A percentile compares a stretch with the other conserved stretches of the same genome.
These are phyloP conservation scores for Lytechinus variegatus DNA, from an alignment of 35 echinoderm and acorn worm species.

Conservation along the genomic window DNA sequence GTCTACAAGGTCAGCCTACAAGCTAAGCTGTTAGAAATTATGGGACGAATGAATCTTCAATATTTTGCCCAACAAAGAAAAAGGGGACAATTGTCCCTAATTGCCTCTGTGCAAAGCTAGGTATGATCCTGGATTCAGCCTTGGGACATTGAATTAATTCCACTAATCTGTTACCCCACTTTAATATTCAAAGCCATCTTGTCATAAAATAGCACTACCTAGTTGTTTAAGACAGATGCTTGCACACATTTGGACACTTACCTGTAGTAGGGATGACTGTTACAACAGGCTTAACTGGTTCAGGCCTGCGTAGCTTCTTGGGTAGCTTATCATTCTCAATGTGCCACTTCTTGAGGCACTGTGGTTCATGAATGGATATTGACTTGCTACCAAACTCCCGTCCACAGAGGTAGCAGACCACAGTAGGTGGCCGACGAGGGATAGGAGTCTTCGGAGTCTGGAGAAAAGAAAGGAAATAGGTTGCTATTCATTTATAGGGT, in stretches of 20 bases:
- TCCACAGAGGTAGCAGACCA: slow-evolving; percentile 93
- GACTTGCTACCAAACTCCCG: slow-evolving; percentile 97
- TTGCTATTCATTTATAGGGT: background rate
- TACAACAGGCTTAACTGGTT: slow-evolving; percentile 82
- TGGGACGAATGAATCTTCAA: no score
- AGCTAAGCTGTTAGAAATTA: no score
- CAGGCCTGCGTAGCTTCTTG: slow-evolving; percentile 64
- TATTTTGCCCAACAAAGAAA: no score
- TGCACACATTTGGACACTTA: slow-evolving; percentile 11
- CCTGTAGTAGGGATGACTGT: slow-evolving; percentile 68
- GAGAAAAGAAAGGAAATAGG: background rate
- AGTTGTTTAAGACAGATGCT: no score
- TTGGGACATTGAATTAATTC: no score
- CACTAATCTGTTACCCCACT: no score
- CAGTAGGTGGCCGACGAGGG: slow-evolving; percentile 74
- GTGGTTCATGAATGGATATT: slow-evolving; percentile 94
- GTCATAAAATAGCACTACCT: no score
- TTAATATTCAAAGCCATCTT: no score
- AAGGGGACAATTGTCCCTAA: no score
- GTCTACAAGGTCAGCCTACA: no score
- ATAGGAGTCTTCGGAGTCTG: slow-evolving; percentile 62
- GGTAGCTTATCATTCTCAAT: slow-evolving; percentile 89
- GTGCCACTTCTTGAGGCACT: slow-evolving; percentile 97
- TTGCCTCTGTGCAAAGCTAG: no score
- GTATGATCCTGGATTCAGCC: no score